Evolutionary conservation across 1,140 invertebrate genomes (phyloP).

Genomic region (Bombyx mandarina): DNA sequence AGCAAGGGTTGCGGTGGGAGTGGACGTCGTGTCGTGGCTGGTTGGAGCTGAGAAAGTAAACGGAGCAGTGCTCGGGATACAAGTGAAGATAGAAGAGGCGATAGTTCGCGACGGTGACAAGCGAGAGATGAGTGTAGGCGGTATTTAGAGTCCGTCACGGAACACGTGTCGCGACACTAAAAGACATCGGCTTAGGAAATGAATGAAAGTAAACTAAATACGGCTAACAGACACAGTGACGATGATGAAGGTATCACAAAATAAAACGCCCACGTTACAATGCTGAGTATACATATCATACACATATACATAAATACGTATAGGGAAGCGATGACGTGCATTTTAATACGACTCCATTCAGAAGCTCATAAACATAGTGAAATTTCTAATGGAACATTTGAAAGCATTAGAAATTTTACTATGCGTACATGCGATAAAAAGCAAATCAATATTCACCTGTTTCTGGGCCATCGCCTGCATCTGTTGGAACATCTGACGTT

Average conservation of each 20-base stretch:
- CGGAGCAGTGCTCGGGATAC: conserved; percentile 46
- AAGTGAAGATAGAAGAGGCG: conserved; percentile 49
- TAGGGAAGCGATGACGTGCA: conserved; percentile 59
- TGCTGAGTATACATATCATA: conserved; percentile 30
- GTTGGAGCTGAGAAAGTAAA: conserved; percentile 33
- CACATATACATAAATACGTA: conserved; percentile 33
- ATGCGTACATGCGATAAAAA: conserved; percentile 35
- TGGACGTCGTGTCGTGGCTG: conserved; percentile 31
- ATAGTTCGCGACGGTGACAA: conserved; percentile 49
- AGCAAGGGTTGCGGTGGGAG: not conserved
- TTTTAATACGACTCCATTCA: conserved; percentile 24
- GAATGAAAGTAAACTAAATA: conserved; percentile 67
- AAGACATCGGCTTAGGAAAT: conserved; percentile 54
- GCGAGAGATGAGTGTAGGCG: conserved; percentile 37
- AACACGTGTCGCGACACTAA: conserved; percentile 46
- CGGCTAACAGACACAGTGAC: conserved; percentile 66
- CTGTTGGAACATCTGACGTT: conserved; percentile 95
- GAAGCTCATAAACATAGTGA: conserved; percentile 26
- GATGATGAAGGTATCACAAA: conserved; percentile 70
- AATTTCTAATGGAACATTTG: conserved; percentile 24
- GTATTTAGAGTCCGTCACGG: conserved; percentile 40
- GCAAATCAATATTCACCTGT: conserved; percentile 83
- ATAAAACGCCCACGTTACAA: conserved; percentile 59
- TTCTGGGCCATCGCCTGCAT: conserved; percentile 96
- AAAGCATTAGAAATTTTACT: conserved; percentile 22